phyloP scores from a whole-genome alignment of 2,797 vertebrate genomes.

The Acipenser ruthenus region DNA sequence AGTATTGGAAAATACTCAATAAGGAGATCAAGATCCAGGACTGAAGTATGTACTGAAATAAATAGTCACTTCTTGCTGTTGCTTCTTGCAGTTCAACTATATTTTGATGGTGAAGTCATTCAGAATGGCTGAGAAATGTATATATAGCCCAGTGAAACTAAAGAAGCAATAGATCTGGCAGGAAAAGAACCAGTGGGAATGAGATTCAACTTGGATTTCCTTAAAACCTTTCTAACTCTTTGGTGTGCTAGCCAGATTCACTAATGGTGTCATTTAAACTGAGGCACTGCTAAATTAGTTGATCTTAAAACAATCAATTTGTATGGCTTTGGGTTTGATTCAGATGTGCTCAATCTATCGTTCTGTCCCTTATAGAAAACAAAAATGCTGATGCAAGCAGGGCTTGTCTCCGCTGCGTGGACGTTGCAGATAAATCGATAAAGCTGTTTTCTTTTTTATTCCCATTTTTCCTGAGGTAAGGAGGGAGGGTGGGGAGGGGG shows the following conservation, averaged over 20 bases:
- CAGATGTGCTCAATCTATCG: constrained; percentile 32
- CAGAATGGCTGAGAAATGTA: too few species aligned
- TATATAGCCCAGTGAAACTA: too few species aligned
- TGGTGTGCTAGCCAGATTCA: constrained; percentile 44
- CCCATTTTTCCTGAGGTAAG: constrained; percentile 27
- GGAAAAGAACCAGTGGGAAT: neutral
- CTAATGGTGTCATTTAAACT: constrained; percentile 55
- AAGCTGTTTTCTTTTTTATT: constrained; percentile 24
- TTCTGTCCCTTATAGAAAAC: constrained; percentile 26
- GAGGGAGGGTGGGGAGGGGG: constrained; percentile 2
- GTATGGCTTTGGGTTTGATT: constrained; percentile 32
- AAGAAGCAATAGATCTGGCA: neutral
- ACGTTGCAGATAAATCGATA: constrained; percentile 42
- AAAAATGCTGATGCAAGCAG: constrained; percentile 41
- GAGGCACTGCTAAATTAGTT: constrained; percentile 48
- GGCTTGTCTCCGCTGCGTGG: constrained; percentile 29
- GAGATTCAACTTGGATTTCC: constrained; percentile 3
- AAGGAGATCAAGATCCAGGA: too few species aligned
- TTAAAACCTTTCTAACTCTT: neutral
- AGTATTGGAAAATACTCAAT: too few species aligned
- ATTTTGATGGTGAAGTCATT: too few species aligned
- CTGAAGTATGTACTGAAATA: too few species aligned
- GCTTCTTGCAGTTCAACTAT: too few species aligned
- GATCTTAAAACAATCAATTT: constrained; percentile 44
- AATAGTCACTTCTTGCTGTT: too few species aligned